Evolutionary conservation across 2,797 vertebrate genomes (phyloP).

Genomic region (Aeoliscus strigatus): DNA sequence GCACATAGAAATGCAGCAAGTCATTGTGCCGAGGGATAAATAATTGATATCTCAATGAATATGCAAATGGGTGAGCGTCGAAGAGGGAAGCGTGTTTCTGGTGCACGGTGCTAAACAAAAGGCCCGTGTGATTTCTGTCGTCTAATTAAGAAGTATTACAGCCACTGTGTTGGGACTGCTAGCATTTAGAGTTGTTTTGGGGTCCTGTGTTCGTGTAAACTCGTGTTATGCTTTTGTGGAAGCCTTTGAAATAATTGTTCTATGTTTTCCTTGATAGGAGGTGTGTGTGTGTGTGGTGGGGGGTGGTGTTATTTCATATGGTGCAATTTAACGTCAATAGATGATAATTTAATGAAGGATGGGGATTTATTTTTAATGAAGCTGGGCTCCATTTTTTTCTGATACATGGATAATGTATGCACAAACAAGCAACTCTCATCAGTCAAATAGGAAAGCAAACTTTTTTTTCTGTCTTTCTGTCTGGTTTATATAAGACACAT

Average conservation of each 20-base stretch:
- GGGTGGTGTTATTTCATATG: constrained; percentile 55
- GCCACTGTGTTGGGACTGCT: constrained; percentile 60
- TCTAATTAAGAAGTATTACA: constrained; percentile 74
- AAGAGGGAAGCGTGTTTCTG: constrained; percentile 32
- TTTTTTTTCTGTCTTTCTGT: constrained; percentile 1
- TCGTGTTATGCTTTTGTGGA: constrained; percentile 53
- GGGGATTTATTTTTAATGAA: constrained; percentile 56
- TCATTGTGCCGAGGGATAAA: constrained; percentile 70
- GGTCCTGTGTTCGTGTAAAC: constrained; percentile 48
- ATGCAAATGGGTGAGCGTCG: constrained; percentile 67
- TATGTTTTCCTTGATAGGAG: constrained; percentile 63
- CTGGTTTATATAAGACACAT: constrained; percentile 24
- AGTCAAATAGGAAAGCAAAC: too few species aligned
- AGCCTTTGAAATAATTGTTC: constrained; percentile 69
- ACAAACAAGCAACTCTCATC: too few species aligned
- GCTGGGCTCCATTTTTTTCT: constrained; percentile 43
- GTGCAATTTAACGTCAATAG: constrained; percentile 48
- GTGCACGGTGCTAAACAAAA: constrained; percentile 64
- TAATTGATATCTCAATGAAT: constrained; percentile 84
- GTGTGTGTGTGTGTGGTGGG: too few species aligned
- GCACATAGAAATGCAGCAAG: constrained; percentile 65
- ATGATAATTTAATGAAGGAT: constrained; percentile 44
- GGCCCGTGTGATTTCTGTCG: constrained; percentile 64
- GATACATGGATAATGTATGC: constrained; percentile 55
- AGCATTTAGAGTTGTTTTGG: constrained; percentile 60